Evolutionary conservation across 2,113 vertebrate genomes (phyloP).

Genomic region (Ardeotis arabs): DNA sequence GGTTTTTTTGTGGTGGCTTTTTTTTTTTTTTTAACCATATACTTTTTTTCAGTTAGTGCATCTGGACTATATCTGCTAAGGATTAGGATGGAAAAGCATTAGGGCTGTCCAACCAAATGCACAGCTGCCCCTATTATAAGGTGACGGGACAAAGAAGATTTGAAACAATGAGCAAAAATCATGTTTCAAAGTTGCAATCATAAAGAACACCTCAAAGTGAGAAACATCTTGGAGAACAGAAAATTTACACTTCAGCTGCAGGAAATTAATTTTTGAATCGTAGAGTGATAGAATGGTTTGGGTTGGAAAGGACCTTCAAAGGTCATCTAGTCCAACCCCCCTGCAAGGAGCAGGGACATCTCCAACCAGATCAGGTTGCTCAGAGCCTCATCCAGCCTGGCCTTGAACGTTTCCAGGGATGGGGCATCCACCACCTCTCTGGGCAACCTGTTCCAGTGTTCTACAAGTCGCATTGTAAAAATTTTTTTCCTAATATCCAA

Average conservation of each 20-base stretch:
- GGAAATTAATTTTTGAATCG: not conserved
- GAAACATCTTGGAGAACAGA: not conserved
- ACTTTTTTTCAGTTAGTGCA: not conserved
- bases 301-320: too few relatives aligned
- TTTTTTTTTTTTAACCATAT: not conserved
- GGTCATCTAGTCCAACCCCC: too few relatives aligned
- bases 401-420: too few relatives aligned
- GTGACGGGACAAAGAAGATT: not conserved
- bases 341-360: too few relatives aligned
- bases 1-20: too few relatives aligned
- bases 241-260: not conserved
- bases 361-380: too few relatives aligned
- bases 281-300: too few relatives aligned
- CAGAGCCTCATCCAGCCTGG: too few relatives aligned
- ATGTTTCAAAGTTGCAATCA: not conserved
- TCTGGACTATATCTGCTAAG: not conserved
- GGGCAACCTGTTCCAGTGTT: too few relatives aligned
- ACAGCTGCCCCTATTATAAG: not conserved
- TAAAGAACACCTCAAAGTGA: not conserved
- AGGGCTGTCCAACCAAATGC: not conserved
- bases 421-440: too few relatives aligned
- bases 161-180: not conserved
- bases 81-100: not conserved
- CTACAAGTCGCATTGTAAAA: too few relatives aligned
- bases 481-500: too few relatives aligned